These are phyloP conservation scores for Centrocercus urophasianus DNA, from an alignment of 2,113 vertebrate genomes.

Conservation along the genomic window DNA sequence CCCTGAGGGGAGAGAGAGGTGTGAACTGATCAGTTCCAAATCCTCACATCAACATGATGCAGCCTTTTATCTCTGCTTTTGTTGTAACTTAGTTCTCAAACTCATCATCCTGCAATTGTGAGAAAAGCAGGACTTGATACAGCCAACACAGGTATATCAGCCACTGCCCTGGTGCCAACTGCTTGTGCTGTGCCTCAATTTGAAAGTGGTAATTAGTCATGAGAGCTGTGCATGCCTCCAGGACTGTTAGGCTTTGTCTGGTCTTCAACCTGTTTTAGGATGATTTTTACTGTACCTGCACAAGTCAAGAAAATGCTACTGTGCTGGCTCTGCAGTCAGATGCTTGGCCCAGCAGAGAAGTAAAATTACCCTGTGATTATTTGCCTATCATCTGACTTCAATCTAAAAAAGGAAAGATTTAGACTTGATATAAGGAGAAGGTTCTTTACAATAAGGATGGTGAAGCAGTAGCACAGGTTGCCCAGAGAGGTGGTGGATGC, in stretches of 20 bases:
- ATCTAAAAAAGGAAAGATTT: no score
- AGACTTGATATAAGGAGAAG: no score
- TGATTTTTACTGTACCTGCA: not conserved
- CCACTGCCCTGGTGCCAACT: not conserved
- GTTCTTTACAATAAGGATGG: no score
- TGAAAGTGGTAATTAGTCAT: not conserved
- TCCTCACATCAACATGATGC: not conserved
- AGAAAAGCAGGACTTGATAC: not conserved
- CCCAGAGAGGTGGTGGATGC: no score
- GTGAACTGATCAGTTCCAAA: conserved; percentile 44
- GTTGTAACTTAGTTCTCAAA: not conserved
- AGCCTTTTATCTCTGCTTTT: not conserved
- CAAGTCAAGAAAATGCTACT: not conserved
- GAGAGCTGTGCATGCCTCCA: not conserved
- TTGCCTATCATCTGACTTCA: not conserved
- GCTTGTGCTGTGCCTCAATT: not conserved
- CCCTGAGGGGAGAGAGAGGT: conserved; percentile 53
- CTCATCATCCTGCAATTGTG: not conserved
- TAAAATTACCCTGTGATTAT: not conserved
- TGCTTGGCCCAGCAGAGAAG: not conserved
- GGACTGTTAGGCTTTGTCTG: not conserved
- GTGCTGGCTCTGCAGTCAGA: not conserved
- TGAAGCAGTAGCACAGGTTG: no score
- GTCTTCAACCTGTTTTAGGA: not conserved
- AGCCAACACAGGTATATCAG: fast-evolving